Evolutionary conservation across 2,797 vertebrate species (phyloP).

Genomic region (Emys orbicularis): DNA sequence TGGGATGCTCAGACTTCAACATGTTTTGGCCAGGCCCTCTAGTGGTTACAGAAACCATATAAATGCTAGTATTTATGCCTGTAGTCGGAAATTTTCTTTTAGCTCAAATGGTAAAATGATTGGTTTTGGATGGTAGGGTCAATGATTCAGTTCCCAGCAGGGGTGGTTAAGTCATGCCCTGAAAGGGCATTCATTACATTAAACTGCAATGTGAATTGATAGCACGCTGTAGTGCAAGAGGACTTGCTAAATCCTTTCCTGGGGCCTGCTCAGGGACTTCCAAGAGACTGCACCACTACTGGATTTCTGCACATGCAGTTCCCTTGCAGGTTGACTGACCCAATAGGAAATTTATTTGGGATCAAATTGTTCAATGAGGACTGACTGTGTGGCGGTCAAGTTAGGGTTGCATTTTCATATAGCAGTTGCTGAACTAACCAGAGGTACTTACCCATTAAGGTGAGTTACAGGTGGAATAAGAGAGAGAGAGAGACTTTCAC

Average conservation of each 20-base stretch:
- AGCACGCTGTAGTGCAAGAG: neutral
- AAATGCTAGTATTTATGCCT: neutral
- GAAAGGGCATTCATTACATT: constrained; percentile 30
- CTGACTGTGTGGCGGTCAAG: constrained; percentile 18
- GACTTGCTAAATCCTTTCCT: neutral
- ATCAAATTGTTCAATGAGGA: constrained; percentile 50
- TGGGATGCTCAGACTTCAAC: neutral
- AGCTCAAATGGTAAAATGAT: neutral
- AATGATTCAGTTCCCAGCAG: constrained; percentile 1
- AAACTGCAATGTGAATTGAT: neutral
- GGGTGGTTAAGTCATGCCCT: neutral
- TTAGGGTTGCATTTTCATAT: neutral
- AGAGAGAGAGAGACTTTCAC: neutral
- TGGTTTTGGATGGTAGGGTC: neutral
- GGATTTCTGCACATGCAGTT: neutral
- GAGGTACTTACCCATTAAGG: neutral
- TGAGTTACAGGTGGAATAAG: neutral
- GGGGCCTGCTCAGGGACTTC: neutral
- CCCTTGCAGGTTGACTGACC: constrained; percentile 16
- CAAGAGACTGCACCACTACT: constrained; percentile 21
- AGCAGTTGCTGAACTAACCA: neutral
- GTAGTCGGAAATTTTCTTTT: constrained; percentile 5
- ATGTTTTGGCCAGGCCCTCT: neutral
- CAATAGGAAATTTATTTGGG: constrained; percentile 46
- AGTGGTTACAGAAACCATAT: neutral